Conservation (phyloP, 2,888 invertebrate genomes). For the Timandra comae region DNA sequence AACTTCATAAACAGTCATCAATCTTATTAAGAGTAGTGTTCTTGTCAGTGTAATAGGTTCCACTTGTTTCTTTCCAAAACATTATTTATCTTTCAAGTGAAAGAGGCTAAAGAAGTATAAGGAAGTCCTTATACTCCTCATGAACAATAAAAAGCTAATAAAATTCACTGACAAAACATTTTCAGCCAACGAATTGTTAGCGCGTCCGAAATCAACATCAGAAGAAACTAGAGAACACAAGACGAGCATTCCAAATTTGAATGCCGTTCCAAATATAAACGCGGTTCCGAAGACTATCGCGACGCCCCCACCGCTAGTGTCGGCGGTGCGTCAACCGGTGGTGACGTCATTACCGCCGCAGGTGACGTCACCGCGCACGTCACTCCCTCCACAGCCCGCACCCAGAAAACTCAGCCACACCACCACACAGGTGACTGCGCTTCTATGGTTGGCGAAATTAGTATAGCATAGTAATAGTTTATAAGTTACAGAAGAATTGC, state of each 20-base stretch:
- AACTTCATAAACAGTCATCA: too few species aligned
- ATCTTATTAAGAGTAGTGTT: too few species aligned
- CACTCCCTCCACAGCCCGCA: constrained; percentile 63
- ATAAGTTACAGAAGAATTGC: too few species aligned
- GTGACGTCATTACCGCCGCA: constrained; percentile 5
- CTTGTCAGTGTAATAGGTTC: too few species aligned
- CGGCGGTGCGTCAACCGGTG: constrained; percentile 24
- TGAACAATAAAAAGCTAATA: too few species aligned
- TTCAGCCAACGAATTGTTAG: constrained; percentile 47
- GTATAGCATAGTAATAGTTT: too few species aligned
- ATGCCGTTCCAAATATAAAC: constrained; percentile 40
- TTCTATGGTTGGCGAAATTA: too few species aligned
- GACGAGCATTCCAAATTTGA: constrained; percentile 57
- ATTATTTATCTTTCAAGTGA: too few species aligned
- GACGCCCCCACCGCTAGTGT: constrained; percentile 31
- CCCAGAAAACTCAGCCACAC: constrained; percentile 65
- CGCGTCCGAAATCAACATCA: constrained; percentile 58
- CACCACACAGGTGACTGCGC: constrained; percentile 67
- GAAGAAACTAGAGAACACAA: constrained; percentile 68
- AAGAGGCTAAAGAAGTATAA: too few species aligned
- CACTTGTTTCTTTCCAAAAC: too few species aligned
- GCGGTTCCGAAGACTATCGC: constrained; percentile 41
- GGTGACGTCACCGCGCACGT: constrained; percentile 11
- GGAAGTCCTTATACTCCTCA: too few species aligned
- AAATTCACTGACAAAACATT: too few species aligned